These are phyloP conservation scores for Trisateles emortualis DNA, from an alignment of 2,888 invertebrate species.

Conservation along the genomic window DNA sequence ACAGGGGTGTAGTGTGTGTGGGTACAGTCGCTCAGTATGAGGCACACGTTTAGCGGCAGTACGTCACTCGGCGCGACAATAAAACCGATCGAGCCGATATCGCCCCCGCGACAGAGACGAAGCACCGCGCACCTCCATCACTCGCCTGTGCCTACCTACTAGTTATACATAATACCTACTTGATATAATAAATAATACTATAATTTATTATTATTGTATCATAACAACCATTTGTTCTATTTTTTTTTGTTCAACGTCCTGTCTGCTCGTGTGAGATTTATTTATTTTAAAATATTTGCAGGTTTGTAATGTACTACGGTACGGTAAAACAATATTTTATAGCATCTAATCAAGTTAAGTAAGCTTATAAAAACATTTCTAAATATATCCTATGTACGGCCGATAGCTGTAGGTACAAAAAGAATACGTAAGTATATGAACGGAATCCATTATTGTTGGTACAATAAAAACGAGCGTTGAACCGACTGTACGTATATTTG, in stretches of 20 bases:
- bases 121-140: neutral
- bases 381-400: neutral
- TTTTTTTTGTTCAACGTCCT: too few relatives aligned
- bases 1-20: too few relatives aligned
- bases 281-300: too few relatives aligned
- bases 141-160: neutral
- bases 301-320: too few relatives aligned
- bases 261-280: too few relatives aligned
- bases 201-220: too few relatives aligned
- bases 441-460: neutral
- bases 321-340: too few relatives aligned
- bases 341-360: too few relatives aligned
- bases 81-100: constrained; percentile 1
- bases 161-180: too few relatives aligned
- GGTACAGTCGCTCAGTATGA: neutral
- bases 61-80: constrained; percentile 7
- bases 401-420: neutral
- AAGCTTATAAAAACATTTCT: too few relatives aligned
- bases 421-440: neutral
- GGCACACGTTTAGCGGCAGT: constrained; percentile 3
- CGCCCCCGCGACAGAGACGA: constrained; percentile 8
- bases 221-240: too few relatives aligned
- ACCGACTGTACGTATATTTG: constrained; percentile 1
- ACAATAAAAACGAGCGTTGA: constrained; percentile 1
- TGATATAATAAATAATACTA: too few relatives aligned